Evolutionary conservation across 2,888 invertebrate species (phyloP).

Genomic region (Drosophila fulvimacula): DNA sequence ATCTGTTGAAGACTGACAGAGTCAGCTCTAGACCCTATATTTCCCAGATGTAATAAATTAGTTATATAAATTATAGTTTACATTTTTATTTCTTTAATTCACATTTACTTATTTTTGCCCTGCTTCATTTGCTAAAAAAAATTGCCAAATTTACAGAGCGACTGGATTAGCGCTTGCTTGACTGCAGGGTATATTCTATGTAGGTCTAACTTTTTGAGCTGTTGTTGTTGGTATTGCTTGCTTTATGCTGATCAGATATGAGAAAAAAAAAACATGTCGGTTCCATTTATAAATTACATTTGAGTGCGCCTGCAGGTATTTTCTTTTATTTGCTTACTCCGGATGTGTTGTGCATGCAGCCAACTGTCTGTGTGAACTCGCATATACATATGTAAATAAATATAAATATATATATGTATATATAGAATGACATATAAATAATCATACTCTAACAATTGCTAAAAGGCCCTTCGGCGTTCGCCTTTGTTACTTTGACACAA

Average conservation of each 20-base stretch:
- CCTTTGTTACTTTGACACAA: constrained; percentile 12
- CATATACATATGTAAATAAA: background rate
- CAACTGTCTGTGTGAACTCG: background rate
- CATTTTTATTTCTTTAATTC: too few relatives aligned
- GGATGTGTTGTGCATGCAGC: constrained; percentile 6
- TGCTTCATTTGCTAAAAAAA: background rate
- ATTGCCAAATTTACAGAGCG: background rate
- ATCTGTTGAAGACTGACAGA: too few relatives aligned
- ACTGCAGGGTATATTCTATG: constrained; percentile 14
- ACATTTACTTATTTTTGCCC: background rate
- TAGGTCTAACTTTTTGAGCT: background rate
- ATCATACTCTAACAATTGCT: constrained; percentile 12
- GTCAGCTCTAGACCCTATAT: too few relatives aligned
- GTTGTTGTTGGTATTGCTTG: constrained; percentile 19
- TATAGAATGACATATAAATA: background rate
- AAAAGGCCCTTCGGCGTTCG: background rate
- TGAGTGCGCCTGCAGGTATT: constrained; percentile 34
- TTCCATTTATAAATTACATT: constrained; percentile 57
- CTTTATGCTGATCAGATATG: constrained; percentile 29
- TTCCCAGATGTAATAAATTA: too few relatives aligned
- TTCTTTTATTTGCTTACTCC: constrained; percentile 23
- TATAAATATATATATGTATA: background rate
- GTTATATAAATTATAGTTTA: too few relatives aligned
- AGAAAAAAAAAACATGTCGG: constrained; percentile 35
- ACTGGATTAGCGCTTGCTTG: background rate